Percentiles rank a stretch among this genome's conserved stretches.
phyloP scores from a whole-genome alignment of 2,797 vertebrate genomes.

The Melanotaenia boesemani region DNA sequence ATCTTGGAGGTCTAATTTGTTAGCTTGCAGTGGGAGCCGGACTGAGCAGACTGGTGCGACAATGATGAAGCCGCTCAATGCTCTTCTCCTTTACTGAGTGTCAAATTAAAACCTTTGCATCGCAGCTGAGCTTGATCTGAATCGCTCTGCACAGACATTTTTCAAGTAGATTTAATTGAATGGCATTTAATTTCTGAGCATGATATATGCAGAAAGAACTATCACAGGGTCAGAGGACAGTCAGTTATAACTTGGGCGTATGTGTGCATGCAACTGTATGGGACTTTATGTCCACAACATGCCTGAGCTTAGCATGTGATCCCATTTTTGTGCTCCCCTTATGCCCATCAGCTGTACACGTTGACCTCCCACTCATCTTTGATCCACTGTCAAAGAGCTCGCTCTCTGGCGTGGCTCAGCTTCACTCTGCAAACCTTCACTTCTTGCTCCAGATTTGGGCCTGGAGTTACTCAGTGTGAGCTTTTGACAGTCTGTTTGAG shows the following conservation, averaged over 20 bases:
- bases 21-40: slow-evolving; percentile 66
- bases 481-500: slow-evolving; percentile 72
- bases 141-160: slow-evolving; percentile 44
- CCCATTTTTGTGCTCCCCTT: slow-evolving; percentile 56
- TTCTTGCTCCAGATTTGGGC: slow-evolving; percentile 71
- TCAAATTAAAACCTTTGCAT: slow-evolving; percentile 72
- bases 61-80: slow-evolving; percentile 68
- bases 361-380: slow-evolving; percentile 80
- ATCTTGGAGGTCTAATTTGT: slow-evolving; percentile 79
- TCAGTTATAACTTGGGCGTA: neutral
- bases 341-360: slow-evolving; percentile 78
- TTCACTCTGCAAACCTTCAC: slow-evolving; percentile 66
- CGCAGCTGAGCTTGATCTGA: slow-evolving; percentile 53
- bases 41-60: slow-evolving; percentile 51
- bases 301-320: slow-evolving; percentile 56
- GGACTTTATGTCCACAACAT: slow-evolving; percentile 29
- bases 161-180: slow-evolving; percentile 53
- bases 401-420: slow-evolving; percentile 68
- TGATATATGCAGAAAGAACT: slow-evolving; percentile 17
- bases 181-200: slow-evolving; percentile 45
- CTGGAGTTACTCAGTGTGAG: slow-evolving; percentile 64
- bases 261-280: slow-evolving; percentile 11
- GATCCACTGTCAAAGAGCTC: slow-evolving; percentile 79
- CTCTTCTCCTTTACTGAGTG: slow-evolving; percentile 55
- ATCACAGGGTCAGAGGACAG: neutral